phyloP scores from a whole-genome alignment of 2,888 invertebrate species.

The Sicus ferrugineus region DNA sequence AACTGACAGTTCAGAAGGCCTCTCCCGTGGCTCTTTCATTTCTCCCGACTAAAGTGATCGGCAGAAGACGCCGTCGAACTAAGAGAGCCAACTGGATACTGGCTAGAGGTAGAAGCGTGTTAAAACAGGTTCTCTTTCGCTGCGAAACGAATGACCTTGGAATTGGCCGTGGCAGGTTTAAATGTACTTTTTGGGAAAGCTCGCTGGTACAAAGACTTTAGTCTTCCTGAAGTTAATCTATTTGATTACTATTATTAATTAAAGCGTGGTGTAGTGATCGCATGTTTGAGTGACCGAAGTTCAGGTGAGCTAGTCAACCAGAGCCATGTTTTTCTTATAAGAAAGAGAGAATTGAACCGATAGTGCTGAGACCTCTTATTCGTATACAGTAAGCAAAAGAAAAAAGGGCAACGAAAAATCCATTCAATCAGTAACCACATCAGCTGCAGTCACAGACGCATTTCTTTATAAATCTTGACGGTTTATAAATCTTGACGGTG shows the following conservation, averaged over 20 bases:
- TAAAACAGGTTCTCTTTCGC: conserved; percentile 31
- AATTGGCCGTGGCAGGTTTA: too few species aligned
- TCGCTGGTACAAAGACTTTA: too few species aligned
- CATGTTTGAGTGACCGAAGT: too few species aligned
- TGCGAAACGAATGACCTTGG: conserved; percentile 47
- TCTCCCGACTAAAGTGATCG: neutral
- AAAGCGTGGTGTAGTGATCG: too few species aligned
- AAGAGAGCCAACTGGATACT: neutral
- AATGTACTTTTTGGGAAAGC: too few species aligned
- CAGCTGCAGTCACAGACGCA: neutral
- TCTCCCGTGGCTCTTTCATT: neutral
- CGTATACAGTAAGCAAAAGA: too few species aligned
- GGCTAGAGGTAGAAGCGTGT: neutral
- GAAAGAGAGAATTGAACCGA: neutral
- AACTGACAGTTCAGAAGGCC: conserved; percentile 13
- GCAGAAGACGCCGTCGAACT: neutral
- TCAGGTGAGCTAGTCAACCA: too few species aligned
- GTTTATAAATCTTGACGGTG: neutral
- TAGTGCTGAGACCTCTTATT: too few species aligned
- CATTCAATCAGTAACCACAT: neutral
- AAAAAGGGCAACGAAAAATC: neutral
- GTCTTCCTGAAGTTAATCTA: too few species aligned
- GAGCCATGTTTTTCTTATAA: neutral
- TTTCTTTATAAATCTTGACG: neutral
- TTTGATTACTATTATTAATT: too few species aligned